phyloP scores from a whole-genome alignment of 2,888 invertebrate species.

The Norana najaformis region DNA sequence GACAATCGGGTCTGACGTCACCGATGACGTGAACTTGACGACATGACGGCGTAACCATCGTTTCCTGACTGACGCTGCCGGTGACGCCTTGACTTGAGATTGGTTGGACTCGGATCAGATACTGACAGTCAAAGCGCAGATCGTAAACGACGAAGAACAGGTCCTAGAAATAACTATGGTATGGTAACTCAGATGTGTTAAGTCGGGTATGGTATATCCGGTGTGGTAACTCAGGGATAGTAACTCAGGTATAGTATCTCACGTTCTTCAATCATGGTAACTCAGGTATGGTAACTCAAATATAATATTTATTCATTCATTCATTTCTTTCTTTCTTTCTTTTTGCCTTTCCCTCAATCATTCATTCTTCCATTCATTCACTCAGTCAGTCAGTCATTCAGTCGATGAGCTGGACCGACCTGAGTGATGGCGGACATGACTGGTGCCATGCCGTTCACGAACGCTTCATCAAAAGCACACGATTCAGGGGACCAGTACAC shows the following conservation, averaged over 20 bases:
- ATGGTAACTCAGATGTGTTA: no score
- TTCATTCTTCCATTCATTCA: no score
- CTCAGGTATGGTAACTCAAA: no score
- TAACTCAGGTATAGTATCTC: no score
- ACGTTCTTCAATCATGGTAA: no score
- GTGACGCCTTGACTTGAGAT: conserved; percentile 30
- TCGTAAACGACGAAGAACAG: neutral
- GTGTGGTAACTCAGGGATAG: no score
- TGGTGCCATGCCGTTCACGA: conserved; percentile 28
- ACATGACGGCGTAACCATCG: conserved; percentile 24
- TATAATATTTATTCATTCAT: no score
- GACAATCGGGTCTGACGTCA: conserved; percentile 27
- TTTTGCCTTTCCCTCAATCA: no score
- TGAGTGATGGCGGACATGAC: conserved; percentile 31
- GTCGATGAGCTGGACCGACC: neutral
- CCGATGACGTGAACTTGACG: conserved; percentile 18
- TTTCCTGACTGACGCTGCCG: neutral
- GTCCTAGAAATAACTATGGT: no score
- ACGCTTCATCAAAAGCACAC: neutral
- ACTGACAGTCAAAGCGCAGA: conserved; percentile 25
- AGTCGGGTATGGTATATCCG: no score
- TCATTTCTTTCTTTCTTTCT: no score
- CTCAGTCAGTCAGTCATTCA: no score
- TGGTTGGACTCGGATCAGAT: conserved; percentile 19
- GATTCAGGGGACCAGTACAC: conserved; percentile 27